Evolutionary conservation across 2,113 vertebrate genomes (phyloP).

Genomic region (Osmerus mordax): DNA sequence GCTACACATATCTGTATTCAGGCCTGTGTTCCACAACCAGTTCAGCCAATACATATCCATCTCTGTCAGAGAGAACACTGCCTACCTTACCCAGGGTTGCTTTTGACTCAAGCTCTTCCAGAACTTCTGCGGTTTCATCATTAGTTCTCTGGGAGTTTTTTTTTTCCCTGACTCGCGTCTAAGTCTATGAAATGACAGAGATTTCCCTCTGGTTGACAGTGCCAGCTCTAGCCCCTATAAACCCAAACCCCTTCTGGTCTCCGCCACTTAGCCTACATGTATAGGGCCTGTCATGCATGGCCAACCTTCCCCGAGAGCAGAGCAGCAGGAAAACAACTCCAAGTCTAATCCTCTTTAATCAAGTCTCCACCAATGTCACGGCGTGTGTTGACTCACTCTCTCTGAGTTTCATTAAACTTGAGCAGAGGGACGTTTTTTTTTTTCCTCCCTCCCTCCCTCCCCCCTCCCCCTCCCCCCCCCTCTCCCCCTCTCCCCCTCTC

Average conservation of each 20-base stretch:
- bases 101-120: conserved; percentile 47
- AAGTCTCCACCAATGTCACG: conserved; percentile 45
- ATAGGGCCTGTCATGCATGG: conserved; percentile 54
- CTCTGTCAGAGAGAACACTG: not conserved
- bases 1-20: not conserved
- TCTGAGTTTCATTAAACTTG: conserved; percentile 30
- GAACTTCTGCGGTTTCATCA: conserved; percentile 54
- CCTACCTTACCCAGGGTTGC: conserved; percentile 40
- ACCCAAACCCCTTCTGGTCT: conserved; percentile 26
- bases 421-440: not conserved
- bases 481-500: too few relatives aligned
- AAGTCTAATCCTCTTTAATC: conserved; percentile 59
- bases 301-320: conserved; percentile 22
- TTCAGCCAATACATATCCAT: not conserved
- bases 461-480: too few relatives aligned
- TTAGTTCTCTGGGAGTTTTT: conserved; percentile 60
- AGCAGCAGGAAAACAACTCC: conserved; percentile 54
- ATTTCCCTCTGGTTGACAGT: conserved; percentile 1
- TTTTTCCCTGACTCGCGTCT: conserved; percentile 53
- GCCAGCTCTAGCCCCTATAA: conserved; percentile 22
- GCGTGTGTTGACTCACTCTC: conserved; percentile 46
- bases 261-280: conserved; percentile 39
- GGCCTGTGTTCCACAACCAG: not conserved
- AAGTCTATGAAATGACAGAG: conserved; percentile 41
- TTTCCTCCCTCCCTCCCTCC: too few relatives aligned